phyloP scores from a whole-genome alignment of 2,113 vertebrate species.

The Ascaphus truei region DNA sequence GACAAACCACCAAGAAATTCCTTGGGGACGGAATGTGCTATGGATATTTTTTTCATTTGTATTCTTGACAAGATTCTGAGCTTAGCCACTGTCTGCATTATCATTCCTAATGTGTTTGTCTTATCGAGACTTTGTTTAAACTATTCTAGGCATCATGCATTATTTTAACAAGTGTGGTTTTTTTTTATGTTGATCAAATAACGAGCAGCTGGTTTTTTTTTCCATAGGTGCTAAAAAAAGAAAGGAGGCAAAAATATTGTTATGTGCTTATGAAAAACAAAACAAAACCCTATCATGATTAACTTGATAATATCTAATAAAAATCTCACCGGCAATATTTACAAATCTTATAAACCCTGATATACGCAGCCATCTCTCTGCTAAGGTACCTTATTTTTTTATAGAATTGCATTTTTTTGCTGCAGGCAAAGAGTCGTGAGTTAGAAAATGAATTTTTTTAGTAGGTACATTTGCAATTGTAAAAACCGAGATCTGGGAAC shows the following conservation, averaged over 20 bases:
- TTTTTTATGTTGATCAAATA: neutral
- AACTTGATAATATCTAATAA: neutral
- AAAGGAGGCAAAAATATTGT: neutral
- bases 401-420: slow-evolving; percentile 23
- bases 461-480: neutral
- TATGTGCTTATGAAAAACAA: neutral
- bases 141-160: too few species aligned
- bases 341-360: neutral
- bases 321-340: slow-evolving; percentile 13
- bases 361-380: neutral
- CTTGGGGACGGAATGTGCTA: neutral
- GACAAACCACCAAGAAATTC: neutral
- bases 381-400: slow-evolving; percentile 7
- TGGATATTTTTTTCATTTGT: neutral
- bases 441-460: neutral
- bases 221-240: neutral
- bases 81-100: neutral
- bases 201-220: neutral
- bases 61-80: neutral
- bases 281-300: slow-evolving; percentile 2
- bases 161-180: neutral
- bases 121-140: too few species aligned
- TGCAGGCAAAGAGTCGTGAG: slow-evolving; percentile 8
- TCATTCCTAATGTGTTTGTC: too few species aligned
- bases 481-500: neutral